Base-by-base conservation (phyloP, 2,113 vertebrate species). In the Haemorhous mexicanus region DNA sequence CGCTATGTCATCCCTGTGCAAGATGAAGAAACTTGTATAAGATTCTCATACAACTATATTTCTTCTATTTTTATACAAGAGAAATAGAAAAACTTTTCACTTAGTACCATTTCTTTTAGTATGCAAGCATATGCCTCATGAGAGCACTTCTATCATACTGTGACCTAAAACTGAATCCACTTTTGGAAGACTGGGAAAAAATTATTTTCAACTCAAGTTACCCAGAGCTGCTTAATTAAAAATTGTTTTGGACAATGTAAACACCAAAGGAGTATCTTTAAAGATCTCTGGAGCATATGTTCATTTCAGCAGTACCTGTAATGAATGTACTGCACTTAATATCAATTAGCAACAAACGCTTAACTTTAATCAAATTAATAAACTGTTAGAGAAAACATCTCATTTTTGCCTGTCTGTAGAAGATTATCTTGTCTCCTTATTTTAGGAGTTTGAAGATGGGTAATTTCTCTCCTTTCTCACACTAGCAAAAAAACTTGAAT, bases 1-100 rank as follows among this genome's bases (percentile, higher is more conserved):
- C 0, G 98, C 98, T 82, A 98, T 98, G 87, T 98, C 98, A 94
- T 98, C 98, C 98, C 98, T 98, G 93, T 64, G 58, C 14, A 94
- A 96, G 66, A 90, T 55, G 19, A 95, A 85, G 46, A 93, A 70
- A 90, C n/a, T 68, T 75, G 63, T 74, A 30, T 55, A 84, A 96
- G 21, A 72, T 22, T 82, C 50, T 87, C 2, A 10, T 39, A 61
- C 14, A 52, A 61, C 30, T 56, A 5, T 50, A 81, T 93, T 68
- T 75, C 49, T 90, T 74, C 81, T 56, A 55, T 22, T 69, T 85
- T 87, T 81, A 95, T 69, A 62, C 26, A 59, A 83, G 32, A 73
- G 94, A 91, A 95, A 69, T 1, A 82, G 59, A 74, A 88, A 93
- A 78, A 84, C 33, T 68, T 94, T 92, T 56, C 15, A 47, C 50